Conservation (phyloP, 2,888 invertebrate species). For the Meloe dianella region DNA sequence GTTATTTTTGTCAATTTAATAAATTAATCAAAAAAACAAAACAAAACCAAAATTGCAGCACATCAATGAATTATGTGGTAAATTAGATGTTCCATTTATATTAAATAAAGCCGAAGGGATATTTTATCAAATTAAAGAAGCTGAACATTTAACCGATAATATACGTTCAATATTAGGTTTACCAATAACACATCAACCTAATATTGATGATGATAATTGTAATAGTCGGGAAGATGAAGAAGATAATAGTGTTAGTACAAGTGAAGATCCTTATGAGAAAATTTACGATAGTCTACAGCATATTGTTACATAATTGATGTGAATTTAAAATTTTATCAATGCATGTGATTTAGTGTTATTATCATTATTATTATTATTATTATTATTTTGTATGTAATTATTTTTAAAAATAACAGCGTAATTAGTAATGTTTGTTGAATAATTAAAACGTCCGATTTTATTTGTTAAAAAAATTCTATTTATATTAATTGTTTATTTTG, state of each 20-base stretch:
- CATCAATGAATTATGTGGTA: slow-evolving; percentile 91
- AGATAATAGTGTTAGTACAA: slow-evolving; percentile 24
- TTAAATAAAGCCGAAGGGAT: slow-evolving; percentile 91
- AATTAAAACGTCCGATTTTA: not conserved
- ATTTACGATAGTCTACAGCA: slow-evolving; percentile 27
- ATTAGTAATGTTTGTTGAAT: not conserved
- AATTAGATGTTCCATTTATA: slow-evolving; percentile 81
- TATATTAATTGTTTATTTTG: not conserved
- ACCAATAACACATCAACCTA: slow-evolving; percentile 37
- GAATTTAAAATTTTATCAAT: not conserved
- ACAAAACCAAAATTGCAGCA: slow-evolving; percentile 70
- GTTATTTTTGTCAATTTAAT: too few species aligned
- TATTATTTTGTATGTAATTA: not conserved
- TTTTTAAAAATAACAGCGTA: not conserved
- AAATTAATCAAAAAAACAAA: slow-evolving; percentile 16
- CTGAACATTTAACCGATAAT: slow-evolving; percentile 73
- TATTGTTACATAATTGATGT: slow-evolving; percentile 21
- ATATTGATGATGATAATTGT: slow-evolving; percentile 21
- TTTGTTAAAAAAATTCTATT: not conserved
- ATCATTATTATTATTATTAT: too few species aligned
- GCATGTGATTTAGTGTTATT: not conserved
- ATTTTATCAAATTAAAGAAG: slow-evolving; percentile 81
- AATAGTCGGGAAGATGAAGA: slow-evolving; percentile 25
- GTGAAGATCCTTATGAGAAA: slow-evolving; percentile 29
- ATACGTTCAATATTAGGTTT: slow-evolving; percentile 76